A percentile compares a stretch with the other conserved stretches of the same genome.
Conservation (phyloP, 2,113 vertebrate species). For the Calyptomena viridis region DNA sequence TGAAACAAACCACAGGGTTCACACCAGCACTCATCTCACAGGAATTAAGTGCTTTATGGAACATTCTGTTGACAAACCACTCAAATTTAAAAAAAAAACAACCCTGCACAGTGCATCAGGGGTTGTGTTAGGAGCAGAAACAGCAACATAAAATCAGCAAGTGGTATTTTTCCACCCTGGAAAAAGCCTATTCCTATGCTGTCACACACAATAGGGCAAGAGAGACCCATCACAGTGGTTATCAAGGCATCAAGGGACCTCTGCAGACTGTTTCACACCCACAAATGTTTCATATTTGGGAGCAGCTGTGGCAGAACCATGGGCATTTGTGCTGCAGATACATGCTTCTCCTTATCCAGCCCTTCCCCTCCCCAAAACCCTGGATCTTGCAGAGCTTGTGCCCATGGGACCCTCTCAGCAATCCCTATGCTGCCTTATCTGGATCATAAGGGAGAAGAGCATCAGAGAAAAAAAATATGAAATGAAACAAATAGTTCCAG, state of each 20-base stretch:
- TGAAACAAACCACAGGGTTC: neutral
- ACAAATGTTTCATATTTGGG: neutral
- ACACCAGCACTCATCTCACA: neutral
- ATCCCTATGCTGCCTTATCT: neutral
- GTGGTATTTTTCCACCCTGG: neutral
- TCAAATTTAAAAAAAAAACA: neutral
- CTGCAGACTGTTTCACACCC: neutral
- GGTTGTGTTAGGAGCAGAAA: neutral
- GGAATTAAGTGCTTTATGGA: neutral
- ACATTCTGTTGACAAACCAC: neutral
- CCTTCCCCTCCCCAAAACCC: neutral
- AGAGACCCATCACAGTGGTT: neutral
- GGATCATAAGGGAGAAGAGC: neutral
- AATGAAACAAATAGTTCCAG: neutral
- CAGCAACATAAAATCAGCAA: neutral
- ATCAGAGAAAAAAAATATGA: neutral
- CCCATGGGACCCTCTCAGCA: neutral
- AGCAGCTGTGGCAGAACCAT: neutral
- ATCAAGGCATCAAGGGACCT: neutral
- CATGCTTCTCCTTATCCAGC: neutral
- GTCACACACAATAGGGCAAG: neutral
- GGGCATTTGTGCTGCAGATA: neutral
- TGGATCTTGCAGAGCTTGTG: neutral
- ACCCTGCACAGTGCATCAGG: neutral
- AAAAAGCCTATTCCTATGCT: neutral